These are phyloP conservation scores for Drosophila ogumai DNA, from an alignment of 1,140 invertebrate genomes.

Conservation along the genomic window DNA sequence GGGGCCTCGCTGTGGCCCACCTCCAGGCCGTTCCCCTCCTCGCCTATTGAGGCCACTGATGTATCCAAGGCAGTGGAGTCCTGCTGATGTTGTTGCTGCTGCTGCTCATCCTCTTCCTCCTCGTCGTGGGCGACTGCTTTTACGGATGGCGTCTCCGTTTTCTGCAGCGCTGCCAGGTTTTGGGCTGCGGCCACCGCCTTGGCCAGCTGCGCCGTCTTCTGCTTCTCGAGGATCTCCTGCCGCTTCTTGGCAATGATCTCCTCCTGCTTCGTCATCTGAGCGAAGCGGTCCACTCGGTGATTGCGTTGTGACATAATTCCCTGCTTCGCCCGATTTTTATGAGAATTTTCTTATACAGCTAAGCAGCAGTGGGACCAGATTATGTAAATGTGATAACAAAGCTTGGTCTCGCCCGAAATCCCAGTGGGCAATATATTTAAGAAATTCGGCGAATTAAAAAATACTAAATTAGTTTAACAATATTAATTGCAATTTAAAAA, in stretches of 20 bases:
- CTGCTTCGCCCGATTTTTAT: conserved; percentile 16
- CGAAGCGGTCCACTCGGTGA: conserved; percentile 78
- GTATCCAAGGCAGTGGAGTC: neutral
- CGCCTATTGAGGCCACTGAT: neutral
- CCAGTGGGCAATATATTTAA: neutral
- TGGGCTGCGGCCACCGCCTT: conserved; percentile 85
- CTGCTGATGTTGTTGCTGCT: conserved; percentile 9
- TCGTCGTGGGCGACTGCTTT: conserved; percentile 25
- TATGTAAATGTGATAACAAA: neutral
- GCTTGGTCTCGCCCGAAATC: neutral
- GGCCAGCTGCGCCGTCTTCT: conserved; percentile 86
- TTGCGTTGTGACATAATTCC: conserved; percentile 76
- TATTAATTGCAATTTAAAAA: neutral
- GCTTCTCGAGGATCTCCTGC: conserved; percentile 89
- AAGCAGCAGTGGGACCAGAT: conserved; percentile 20
- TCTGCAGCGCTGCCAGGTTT: conserved; percentile 68
- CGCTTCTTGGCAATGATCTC: conserved; percentile 91
- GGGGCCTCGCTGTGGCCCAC: conserved; percentile 18
- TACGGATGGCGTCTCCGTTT: conserved; percentile 49
- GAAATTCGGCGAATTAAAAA: neutral
- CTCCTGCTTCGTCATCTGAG: conserved; percentile 89
- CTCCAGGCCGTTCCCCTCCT: conserved; percentile 40
- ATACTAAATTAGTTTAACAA: neutral
- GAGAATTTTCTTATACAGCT: conserved; percentile 30
- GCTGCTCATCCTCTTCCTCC: conserved; percentile 40